Evolutionary conservation across 2,888 invertebrate genomes (phyloP).

Genomic region (Trisateles emortualis): DNA sequence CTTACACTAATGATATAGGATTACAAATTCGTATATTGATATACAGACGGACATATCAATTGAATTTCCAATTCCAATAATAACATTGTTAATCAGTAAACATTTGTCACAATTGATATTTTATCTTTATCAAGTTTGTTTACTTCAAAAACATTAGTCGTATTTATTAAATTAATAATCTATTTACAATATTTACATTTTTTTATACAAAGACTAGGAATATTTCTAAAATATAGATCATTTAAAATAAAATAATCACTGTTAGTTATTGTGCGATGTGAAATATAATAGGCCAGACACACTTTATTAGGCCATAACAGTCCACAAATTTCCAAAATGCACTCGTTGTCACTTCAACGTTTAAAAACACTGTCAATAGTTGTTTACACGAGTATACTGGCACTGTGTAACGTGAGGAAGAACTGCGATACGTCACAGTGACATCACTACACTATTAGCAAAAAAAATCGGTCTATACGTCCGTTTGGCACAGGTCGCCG

Average conservation of each 20-base stretch:
- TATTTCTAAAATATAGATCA: conserved; percentile 60
- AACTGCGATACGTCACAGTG: conserved; percentile 66
- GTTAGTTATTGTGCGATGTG: conserved; percentile 46
- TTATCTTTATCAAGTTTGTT: conserved; percentile 54
- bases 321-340: conserved; percentile 27
- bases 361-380: conserved; percentile 30
- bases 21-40: conserved; percentile 85
- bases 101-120: conserved; percentile 69
- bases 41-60: conserved; percentile 82
- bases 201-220: conserved; percentile 80
- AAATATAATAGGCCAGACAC: conserved; percentile 50
- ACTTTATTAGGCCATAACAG: conserved; percentile 33
- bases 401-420: conserved; percentile 65
- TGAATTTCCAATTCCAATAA: conserved; percentile 80
- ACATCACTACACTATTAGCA: conserved; percentile 67
- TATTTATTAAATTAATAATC: conserved; percentile 44
- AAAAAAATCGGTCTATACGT: conserved; percentile 73
- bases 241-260: conserved; percentile 46
- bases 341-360: conserved; percentile 38
- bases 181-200: conserved; percentile 76
- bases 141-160: conserved; percentile 40
- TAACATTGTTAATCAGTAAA: conserved; percentile 70
- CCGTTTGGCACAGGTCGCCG: conserved; percentile 86
- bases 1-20: conserved; percentile 82
- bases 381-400: conserved; percentile 42